Evolutionary conservation across 2,797 vertebrate genomes (phyloP), one percentile per base, ranked within the genome.

Genomic region (Brachyalestes nurse): DNA sequence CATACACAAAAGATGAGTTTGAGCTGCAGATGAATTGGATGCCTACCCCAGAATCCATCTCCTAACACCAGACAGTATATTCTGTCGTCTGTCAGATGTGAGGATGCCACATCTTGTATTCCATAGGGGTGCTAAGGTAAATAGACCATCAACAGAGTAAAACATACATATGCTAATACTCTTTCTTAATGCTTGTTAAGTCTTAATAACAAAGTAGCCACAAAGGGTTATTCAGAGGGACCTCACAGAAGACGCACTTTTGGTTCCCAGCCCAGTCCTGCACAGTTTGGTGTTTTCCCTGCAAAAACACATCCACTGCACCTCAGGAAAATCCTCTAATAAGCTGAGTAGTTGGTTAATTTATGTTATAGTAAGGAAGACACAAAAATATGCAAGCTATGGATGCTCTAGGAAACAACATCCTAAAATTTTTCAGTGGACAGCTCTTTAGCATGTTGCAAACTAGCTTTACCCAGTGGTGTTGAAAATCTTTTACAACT

Each of bases 1-100:
- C 34, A 78, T 58, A 25, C 14, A 17, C 49, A 66, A 55, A 81
- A 81, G 86, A 81, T 83, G 81, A 90, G 78, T 86, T 77, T 16
- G 74, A 88, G 87, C 89, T 90, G 89, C 88, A 92, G 92, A 91
- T 93, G 90, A 92, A 93, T 90, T 88, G 89, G 87, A 89, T 82
- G 83, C 83, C 55, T 77, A 77, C 89, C 84, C 89, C 84, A 77
- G 82, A 92, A 91, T 91, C 86, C 85, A 90, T 92, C 88, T 89
- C 86, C 84, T 92, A 92, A 92, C 87, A 87, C 88, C 82, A 87
- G 78, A 82, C 85, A 86, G 92, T 91, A 88, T 88, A 90, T 88
- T 80, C 87, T 91, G 87, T 88, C 86, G 86, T 84, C 80, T 84
- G 85, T 87, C 88, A 88, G 85, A 89, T 64, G 21, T 19, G 73